Percentiles rank a stretch among this genome's conserved stretches.
These are phyloP conservation scores for Liposcelis brunnea DNA, from an alignment of 2,888 invertebrate species.

Conservation along the genomic window DNA sequence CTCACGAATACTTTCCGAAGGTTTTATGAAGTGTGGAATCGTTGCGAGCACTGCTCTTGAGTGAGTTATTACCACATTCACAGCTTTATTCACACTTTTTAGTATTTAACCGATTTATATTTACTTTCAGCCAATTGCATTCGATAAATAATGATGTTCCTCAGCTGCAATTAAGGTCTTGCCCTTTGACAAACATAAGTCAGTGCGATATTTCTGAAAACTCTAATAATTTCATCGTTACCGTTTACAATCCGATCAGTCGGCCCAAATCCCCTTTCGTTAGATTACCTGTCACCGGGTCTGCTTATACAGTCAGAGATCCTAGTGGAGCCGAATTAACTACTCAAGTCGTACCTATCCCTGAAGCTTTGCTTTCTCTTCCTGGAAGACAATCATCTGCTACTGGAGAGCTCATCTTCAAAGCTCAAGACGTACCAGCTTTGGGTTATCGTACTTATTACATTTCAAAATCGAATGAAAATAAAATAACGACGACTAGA, in stretches of 20 bases:
- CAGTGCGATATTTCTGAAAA: conserved; percentile 49
- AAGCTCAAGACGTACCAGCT: conserved; percentile 43
- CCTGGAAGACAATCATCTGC: conserved; percentile 43
- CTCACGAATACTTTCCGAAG: conserved; percentile 49
- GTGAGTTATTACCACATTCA: conserved; percentile 27
- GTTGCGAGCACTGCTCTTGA: conserved; percentile 37
- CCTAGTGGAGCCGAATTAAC: conserved; percentile 42
- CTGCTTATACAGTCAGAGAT: conserved; percentile 41
- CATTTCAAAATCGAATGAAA: conserved; percentile 21
- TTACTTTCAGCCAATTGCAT: not conserved
- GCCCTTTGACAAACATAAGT: conserved; percentile 56
- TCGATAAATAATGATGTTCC: too few relatives aligned
- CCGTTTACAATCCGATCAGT: conserved; percentile 67
- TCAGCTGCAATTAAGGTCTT: conserved; percentile 31
- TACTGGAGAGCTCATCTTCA: conserved; percentile 51
- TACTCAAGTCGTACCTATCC: conserved; percentile 44
- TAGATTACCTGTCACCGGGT: conserved; percentile 41
- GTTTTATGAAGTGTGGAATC: conserved; percentile 40
- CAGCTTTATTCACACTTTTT: too few relatives aligned
- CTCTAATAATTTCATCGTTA: conserved; percentile 44
- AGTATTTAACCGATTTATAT: too few relatives aligned
- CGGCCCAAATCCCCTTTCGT: conserved; percentile 39
- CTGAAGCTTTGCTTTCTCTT: conserved; percentile 34
- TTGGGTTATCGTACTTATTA: conserved; percentile 49
- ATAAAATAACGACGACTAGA: conserved; percentile 15